Conservation (phyloP, 2,888 invertebrate species). For the Brenthis ino region DNA sequence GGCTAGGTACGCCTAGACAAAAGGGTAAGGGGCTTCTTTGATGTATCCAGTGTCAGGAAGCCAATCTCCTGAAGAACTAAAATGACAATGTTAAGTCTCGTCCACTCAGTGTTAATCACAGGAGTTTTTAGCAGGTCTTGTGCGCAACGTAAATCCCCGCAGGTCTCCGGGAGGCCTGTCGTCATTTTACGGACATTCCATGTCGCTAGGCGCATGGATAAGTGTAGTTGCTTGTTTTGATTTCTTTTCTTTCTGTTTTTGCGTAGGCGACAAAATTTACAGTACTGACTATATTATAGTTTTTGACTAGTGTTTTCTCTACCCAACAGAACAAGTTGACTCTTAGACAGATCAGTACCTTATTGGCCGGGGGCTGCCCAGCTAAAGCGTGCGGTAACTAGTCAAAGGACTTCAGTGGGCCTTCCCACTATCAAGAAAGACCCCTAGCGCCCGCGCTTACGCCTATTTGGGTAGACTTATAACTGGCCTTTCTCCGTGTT, state of each 20-base stretch:
- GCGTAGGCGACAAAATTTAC: background rate
- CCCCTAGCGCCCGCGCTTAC: constrained; percentile 32
- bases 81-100: background rate
- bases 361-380: background rate
- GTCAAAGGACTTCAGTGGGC: constrained; percentile 1
- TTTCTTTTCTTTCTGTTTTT: background rate
- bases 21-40: background rate
- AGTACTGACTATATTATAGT: background rate
- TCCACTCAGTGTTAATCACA: background rate
- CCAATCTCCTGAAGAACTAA: background rate
- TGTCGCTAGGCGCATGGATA: constrained; percentile 2
- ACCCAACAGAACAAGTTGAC: background rate
- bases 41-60: background rate
- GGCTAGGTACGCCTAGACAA: background rate
- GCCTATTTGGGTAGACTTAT: constrained; percentile 30
- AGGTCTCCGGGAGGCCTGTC: constrained; percentile 1
- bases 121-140: background rate
- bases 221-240: background rate
- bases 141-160: background rate
- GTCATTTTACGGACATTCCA: background rate
- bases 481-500: constrained; percentile 33
- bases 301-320: background rate
- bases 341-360: no score
- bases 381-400: background rate
- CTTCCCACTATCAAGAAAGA: constrained; percentile 39